Percentiles rank a stretch among this genome's conserved stretches.
These are phyloP conservation scores for Macropus fuliginosus DNA, from an alignment of 2,797 vertebrate genomes.

Conservation along the genomic window DNA sequence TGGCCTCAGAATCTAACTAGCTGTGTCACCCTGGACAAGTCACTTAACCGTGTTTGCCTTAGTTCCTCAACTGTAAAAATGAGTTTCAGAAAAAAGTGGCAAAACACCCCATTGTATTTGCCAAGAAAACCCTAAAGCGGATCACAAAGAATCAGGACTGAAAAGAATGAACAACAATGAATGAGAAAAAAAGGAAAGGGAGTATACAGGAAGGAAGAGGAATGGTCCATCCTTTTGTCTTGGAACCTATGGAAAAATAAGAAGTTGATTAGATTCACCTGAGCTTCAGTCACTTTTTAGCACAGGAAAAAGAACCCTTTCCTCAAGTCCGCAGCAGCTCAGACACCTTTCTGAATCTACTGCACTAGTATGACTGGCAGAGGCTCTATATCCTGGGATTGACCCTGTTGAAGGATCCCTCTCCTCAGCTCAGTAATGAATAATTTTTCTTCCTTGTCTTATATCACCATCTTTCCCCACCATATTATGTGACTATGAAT, in stretches of 20 bases:
- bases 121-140: background rate
- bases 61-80: background rate
- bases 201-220: background rate
- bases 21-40: background rate
- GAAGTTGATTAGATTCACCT: background rate
- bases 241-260: background rate
- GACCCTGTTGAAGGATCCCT: slow-evolving; percentile 62
- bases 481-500: slow-evolving; percentile 77
- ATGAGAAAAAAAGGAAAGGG: background rate
- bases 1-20: background rate
- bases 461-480: slow-evolving; percentile 33
- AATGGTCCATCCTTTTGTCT: background rate
- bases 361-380: background rate
- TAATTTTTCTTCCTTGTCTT: slow-evolving; percentile 66
- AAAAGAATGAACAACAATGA: background rate
- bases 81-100: background rate
- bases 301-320: background rate
- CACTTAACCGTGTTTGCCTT: background rate
- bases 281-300: background rate
- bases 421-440: slow-evolving; percentile 70
- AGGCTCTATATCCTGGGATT: background rate
- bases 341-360: background rate
- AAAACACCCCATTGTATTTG: background rate
- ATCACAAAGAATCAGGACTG: background rate
- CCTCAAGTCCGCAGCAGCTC: background rate